Conservation (phyloP, 2,113 vertebrate genomes). For the Varanus salvator region DNA sequence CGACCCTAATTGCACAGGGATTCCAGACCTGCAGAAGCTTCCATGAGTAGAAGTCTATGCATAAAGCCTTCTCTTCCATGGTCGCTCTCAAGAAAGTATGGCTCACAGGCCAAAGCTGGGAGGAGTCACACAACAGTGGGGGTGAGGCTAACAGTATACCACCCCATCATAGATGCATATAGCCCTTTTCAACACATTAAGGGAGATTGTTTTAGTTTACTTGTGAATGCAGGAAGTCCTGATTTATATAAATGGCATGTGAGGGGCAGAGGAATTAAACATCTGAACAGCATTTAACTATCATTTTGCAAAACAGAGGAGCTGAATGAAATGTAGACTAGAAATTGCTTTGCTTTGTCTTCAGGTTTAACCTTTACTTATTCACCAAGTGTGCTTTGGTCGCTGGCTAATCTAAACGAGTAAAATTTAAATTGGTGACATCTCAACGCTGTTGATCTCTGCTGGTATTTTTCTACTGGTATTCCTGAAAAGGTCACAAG, state of each 20-base stretch:
- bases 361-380: background rate
- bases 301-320: background rate
- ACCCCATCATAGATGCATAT: background rate
- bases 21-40: too few species aligned
- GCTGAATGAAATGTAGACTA: background rate
- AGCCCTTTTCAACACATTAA: background rate
- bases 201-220: background rate
- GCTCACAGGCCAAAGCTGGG: too few species aligned
- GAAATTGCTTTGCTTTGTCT: background rate
- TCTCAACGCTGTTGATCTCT: background rate
- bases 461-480: background rate
- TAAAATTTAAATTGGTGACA: background rate
- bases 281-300: background rate
- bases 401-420: background rate
- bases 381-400: background rate
- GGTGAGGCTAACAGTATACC: background rate
- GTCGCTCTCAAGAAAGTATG: too few species aligned
- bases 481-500: background rate
- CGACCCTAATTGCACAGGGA: too few species aligned
- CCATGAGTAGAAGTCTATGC: too few species aligned
- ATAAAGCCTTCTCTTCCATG: too few species aligned
- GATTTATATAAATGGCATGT: background rate
- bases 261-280: background rate
- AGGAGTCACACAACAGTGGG: background rate
- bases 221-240: background rate